phyloP scores from a whole-genome alignment of 1,140 invertebrate species.

The Drosophila virilis region DNA sequence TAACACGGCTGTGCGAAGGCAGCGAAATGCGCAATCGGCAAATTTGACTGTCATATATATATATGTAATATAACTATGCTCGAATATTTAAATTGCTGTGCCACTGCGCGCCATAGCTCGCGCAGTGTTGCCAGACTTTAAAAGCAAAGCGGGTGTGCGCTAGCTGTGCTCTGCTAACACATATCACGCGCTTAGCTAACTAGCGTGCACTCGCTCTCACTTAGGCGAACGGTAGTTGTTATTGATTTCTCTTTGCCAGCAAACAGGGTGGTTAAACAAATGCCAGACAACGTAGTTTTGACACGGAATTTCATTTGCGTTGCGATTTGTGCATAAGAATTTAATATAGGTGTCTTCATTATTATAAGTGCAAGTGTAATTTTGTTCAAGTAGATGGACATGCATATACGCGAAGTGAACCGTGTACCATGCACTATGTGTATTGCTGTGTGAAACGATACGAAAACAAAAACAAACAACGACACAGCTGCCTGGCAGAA shows the following conservation, averaged over 20 bases:
- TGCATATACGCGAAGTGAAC: conserved; percentile 23
- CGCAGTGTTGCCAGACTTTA: conserved; percentile 30
- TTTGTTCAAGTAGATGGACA: conserved; percentile 11
- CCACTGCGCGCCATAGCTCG: conserved; percentile 10
- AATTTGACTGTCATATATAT: conserved; percentile 13
- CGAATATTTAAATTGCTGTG: conserved; percentile 11
- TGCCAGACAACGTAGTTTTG: conserved; percentile 45
- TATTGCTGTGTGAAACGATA: conserved; percentile 44
- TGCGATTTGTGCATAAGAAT: conserved; percentile 65
- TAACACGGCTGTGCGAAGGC: conserved; percentile 60
- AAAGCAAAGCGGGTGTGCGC: not conserved
- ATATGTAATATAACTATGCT: not conserved
- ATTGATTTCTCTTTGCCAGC: conserved; percentile 47
- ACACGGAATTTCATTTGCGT: conserved; percentile 47
- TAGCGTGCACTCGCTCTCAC: conserved; percentile 15
- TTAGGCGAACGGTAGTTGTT: conserved; percentile 15
- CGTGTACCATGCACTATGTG: conserved; percentile 56
- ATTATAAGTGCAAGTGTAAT: conserved; percentile 10
- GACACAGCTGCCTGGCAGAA: conserved; percentile 33
- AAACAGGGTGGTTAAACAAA: conserved; percentile 43
- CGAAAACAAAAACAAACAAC: conserved; percentile 32
- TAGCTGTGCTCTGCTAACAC: conserved; percentile 30
- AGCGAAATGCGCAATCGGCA: conserved; percentile 44
- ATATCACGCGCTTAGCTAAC: not conserved
- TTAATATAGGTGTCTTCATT: conserved; percentile 19